A percentile compares a stretch with the other conserved stretches of the same genome.
phyloP scores from a whole-genome alignment of 2,888 invertebrate genomes.

The Latrodectus hesperus region DNA sequence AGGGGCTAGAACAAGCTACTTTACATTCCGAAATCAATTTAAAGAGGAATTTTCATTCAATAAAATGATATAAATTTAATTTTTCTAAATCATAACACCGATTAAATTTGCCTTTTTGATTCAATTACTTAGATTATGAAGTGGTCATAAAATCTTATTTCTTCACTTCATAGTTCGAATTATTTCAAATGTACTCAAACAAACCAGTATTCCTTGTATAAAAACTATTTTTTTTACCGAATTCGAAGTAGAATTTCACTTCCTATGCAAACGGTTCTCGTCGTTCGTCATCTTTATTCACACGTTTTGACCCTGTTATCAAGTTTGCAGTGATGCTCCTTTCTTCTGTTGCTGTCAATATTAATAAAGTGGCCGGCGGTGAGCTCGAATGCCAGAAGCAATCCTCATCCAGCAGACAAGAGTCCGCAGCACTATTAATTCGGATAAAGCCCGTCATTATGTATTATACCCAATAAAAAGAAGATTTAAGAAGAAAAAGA shows the following conservation, averaged over 20 bases:
- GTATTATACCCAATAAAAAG: slow-evolving; percentile 63
- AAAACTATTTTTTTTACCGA: slow-evolving; percentile 30
- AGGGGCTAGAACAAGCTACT: too few species aligned
- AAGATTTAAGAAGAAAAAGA: slow-evolving; percentile 21
- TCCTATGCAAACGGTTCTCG: background rate
- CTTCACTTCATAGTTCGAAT: too few species aligned
- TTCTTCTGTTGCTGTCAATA: slow-evolving; percentile 43
- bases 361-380: slow-evolving; percentile 52
- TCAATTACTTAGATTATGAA: too few species aligned
- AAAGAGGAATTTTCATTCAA: too few species aligned
- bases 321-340: slow-evolving; percentile 40
- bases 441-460: slow-evolving; percentile 62
- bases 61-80: too few species aligned
- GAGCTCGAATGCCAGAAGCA: slow-evolving; percentile 48
- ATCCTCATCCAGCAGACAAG: slow-evolving; percentile 60
- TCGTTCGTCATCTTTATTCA: slow-evolving; percentile 34
- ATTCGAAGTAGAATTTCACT: slow-evolving; percentile 53
- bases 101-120: too few species aligned
- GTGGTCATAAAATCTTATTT: too few species aligned
- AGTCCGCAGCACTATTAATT: slow-evolving; percentile 55
- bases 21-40: too few species aligned
- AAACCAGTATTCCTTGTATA: slow-evolving; percentile 13
- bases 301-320: slow-evolving; percentile 51
- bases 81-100: too few species aligned
- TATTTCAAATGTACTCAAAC: slow-evolving; percentile 6